Percentiles rank a stretch among this genome's conserved stretches.
Evolutionary conservation across 1,140 invertebrate genomes (phyloP).

Genomic region (Arion vulgaris): DNA sequence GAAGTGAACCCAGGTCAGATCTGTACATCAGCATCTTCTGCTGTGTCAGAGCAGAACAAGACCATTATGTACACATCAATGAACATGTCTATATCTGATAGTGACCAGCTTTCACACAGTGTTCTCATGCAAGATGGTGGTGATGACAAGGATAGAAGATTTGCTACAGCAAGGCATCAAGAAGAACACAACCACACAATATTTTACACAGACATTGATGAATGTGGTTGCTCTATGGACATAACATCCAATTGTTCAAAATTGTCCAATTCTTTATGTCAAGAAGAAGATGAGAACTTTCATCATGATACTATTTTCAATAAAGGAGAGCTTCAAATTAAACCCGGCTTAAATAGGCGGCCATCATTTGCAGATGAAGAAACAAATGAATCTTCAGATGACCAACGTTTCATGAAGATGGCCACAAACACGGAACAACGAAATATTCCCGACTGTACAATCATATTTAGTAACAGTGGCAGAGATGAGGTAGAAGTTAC

Average conservation of each 20-base stretch:
- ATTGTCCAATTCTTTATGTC: not conserved
- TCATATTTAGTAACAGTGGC: not conserved
- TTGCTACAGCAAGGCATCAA: not conserved
- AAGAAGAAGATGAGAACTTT: not conserved
- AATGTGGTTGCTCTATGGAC: constrained; percentile 5
- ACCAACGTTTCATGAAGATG: not conserved
- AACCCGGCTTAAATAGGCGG: not conserved
- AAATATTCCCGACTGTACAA: constrained; percentile 4
- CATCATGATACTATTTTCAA: not conserved
- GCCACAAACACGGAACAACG: not conserved
- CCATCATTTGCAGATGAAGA: constrained; percentile 3
- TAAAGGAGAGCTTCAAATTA: not conserved
- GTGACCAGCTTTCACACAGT: not conserved
- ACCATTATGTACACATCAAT: constrained; percentile 6
- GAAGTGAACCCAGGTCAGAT: not conserved
- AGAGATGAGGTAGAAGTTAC: constrained; percentile 2
- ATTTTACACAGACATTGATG: not conserved
- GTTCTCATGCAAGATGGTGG: not conserved
- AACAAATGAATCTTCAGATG: not conserved
- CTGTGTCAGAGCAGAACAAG: not conserved
- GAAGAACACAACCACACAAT: not conserved
- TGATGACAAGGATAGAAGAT: not conserved
- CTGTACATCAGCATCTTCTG: not conserved
- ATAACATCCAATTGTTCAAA: not conserved
- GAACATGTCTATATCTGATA: not conserved